Evolutionary conservation across 1,140 invertebrate genomes (phyloP), one percentile per base, ranked within the genome.

Genomic region (Penaeus japonicus): DNA sequence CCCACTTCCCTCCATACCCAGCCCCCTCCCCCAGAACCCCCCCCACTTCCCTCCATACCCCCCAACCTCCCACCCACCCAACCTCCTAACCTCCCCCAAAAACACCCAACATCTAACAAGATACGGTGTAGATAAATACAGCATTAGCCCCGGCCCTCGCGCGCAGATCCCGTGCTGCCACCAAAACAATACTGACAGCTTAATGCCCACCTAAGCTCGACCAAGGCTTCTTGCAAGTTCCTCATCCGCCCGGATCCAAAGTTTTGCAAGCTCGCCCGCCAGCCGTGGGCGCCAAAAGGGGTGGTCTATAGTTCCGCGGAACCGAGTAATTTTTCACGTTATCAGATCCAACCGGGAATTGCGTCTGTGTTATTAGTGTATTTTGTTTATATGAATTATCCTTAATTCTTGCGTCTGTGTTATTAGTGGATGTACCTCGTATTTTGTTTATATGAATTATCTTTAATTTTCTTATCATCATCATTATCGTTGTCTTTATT

Each of bases 111-210:
- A 27, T 32, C 35, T 73, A 10, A 30, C 70, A 73, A 4, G 35
- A 73, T 32, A 73, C 27, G 70, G 27, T 73, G 17, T 32, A 73
- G 70, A 32, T 30, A 73, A 30, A 73, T 32, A 73, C 27, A 73
- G 30, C n/a, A 73, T 32, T 30, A 73, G 35, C 35, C 57, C 22
- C 22, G 73, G 65, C n/a, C 15, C 35, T 47, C 24, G 35, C 47
- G 27, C 47, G n/a, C 17, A 75, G 62, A 32, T 55, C 53, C 20
- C 53, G 35, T 54, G 47, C 79, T 24, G 62, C 62, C 35, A 81
- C 62, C 79, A 88, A 88, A 88, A 88, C 86, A 88, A 73, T 83
- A 82, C 79, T 87, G 85, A 88, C 86, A 88, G 47, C 86, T 88
- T 88, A 83, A 88, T 82, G 59, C 86, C 86, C 53, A 24, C 70